Conservation (phyloP, 1,140 invertebrate genomes). For the Brachionus paranguensis region DNA sequence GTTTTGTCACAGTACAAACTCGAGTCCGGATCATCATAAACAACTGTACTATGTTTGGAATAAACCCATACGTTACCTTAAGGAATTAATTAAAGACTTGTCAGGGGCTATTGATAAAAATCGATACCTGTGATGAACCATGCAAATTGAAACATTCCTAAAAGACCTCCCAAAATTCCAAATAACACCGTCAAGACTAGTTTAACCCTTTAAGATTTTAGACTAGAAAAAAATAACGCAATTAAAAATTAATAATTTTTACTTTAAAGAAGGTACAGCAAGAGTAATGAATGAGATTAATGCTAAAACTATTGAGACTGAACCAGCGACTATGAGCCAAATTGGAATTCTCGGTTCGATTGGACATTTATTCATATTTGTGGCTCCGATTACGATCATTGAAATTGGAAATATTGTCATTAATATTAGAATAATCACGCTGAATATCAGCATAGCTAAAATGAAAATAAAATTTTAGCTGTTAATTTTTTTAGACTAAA, state of each 20-base stretch:
- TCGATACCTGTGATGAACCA: background rate
- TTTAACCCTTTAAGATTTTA: background rate
- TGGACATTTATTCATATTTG: background rate
- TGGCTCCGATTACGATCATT: background rate
- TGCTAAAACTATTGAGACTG: background rate
- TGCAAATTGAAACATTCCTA: background rate
- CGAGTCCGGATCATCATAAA: background rate
- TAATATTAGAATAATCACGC: background rate
- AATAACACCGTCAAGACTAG: background rate
- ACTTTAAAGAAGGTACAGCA: background rate
- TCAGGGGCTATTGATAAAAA: background rate
- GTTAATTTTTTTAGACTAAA: background rate
- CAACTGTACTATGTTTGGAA: background rate
- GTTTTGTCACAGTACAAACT: constrained; percentile 2
- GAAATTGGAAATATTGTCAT: background rate
- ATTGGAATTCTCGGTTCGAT: constrained; percentile 3
- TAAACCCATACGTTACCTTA: constrained; percentile 19
- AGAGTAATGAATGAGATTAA: background rate
- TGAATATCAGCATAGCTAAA: background rate
- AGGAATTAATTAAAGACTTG: background rate
- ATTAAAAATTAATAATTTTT: background rate
- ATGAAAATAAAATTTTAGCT: background rate
- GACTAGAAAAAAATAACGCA: background rate
- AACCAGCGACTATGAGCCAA: constrained; percentile 6
- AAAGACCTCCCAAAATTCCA: background rate